Conservation (phyloP, 2,113 vertebrate genomes). For the Crotalus horridus region DNA sequence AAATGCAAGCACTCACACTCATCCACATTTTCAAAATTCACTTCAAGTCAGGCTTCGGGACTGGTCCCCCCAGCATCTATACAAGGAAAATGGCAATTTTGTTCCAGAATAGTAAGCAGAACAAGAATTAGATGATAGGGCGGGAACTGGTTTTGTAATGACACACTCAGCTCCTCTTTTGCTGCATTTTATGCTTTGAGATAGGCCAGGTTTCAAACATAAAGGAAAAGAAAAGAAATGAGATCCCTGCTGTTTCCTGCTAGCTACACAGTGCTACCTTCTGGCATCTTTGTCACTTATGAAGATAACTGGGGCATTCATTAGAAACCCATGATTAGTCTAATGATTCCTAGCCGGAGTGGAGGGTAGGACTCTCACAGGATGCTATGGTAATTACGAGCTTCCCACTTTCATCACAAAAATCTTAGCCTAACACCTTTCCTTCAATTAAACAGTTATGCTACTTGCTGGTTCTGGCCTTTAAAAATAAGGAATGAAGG, state of each 20-base stretch:
- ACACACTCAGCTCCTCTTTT: neutral
- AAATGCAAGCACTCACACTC: neutral
- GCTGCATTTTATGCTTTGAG: neutral
- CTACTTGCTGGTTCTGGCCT: neutral
- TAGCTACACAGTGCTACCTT: neutral
- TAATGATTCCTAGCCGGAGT: constrained; percentile 1
- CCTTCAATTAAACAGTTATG: neutral
- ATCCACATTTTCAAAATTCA: neutral
- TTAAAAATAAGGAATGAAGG: neutral
- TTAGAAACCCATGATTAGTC: constrained; percentile 6
- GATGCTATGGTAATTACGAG: neutral
- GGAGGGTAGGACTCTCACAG: neutral
- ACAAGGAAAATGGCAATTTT: constrained; percentile 18
- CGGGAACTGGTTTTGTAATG: constrained; percentile 14
- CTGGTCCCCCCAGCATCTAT: neutral
- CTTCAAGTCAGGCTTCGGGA: neutral
- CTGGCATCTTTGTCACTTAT: neutral
- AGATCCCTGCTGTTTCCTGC: neutral
- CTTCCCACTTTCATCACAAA: neutral
- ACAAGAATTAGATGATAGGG: constrained; percentile 7
- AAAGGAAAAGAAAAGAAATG: neutral
- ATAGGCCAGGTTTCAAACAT: neutral
- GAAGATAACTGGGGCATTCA: neutral
- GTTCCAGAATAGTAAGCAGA: constrained; percentile 8
- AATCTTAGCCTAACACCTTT: neutral